Evolutionary conservation across 1,140 invertebrate genomes (phyloP).

Genomic region (Pseudomyrmex sp.): DNA sequence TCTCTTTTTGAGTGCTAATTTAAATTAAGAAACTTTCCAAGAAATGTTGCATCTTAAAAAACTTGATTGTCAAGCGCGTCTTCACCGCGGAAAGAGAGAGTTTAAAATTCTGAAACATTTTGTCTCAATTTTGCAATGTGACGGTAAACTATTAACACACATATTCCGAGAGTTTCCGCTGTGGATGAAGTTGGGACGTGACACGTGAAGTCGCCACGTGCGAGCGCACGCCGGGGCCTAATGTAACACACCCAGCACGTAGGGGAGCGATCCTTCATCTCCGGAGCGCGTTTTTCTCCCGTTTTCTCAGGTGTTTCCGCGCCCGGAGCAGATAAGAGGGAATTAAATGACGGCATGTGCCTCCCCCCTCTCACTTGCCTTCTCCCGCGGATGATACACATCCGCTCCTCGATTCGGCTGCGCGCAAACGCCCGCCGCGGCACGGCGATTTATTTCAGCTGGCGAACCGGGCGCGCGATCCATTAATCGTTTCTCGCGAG

Average conservation of each 20-base stretch:
- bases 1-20: neutral
- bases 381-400: conserved; percentile 12
- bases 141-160: conserved; percentile 40
- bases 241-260: conserved; percentile 48
- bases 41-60: neutral
- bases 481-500: conserved; percentile 56
- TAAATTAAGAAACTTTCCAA: neutral
- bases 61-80: too few relatives aligned
- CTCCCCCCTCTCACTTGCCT: too few relatives aligned
- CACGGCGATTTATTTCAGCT: conserved; percentile 45
- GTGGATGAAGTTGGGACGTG: neutral
- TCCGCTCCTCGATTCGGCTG: conserved; percentile 20
- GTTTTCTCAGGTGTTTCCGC: neutral
- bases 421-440: neutral
- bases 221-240: neutral
- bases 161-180: conserved; percentile 16
- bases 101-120: neutral
- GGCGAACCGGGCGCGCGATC: conserved; percentile 30
- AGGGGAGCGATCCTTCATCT: conserved; percentile 36
- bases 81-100: neutral
- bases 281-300: conserved; percentile 36
- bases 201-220: conserved; percentile 8
- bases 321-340: conserved; percentile 23
- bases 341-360: conserved; percentile 49
- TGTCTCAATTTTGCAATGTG: neutral